Base-by-base conservation (phyloP, 1,140 invertebrate genomes). In the Hyposmocoma kahamanoa region DNA sequence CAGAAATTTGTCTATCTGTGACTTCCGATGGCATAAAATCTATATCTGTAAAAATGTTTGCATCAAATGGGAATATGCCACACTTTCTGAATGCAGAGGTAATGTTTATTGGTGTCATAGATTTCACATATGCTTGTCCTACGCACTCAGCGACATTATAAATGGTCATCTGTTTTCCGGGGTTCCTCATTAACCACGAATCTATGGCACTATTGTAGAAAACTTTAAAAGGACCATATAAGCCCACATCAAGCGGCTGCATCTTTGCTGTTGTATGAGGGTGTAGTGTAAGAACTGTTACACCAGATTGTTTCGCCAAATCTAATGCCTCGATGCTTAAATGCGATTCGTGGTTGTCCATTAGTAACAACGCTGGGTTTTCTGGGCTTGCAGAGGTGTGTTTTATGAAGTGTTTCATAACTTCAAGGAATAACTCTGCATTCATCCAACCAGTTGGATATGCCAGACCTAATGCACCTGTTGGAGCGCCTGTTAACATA, bases 391-490 rank as follows among this genome's bases (percentile, higher is more conserved):
- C 51, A 22, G 58, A 52, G 3, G 53, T 52, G 64, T 81, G 51
- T 18, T 56, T 54, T 18, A 75, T 59, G 44, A 83, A 83, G 11
- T 28, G 24, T 28, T 28, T 28, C 24, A 28, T 28, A 28, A 28
- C 24, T 11, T 28, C 24, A 6, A 59, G 62, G 58, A 76, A 84
- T 18, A 87, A 70, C 42, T 70, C 48, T 42, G 56, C 61, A 47
- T 68, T 87, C 71, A 86, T 70, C 60, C 79, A 87, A 42, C 59
- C 76, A 38, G 69, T 67, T 15, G 62, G 61, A 18, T 56, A 36
- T 13, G 71, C 66, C 11, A 67, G 71, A 18, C 69, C 86, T 39
- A 62, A 50, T 11, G 81, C 67, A 13, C 75, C 77, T 39, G 73
- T 50, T 32, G 80, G 79, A 18, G 63, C 62, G 50, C 53, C 62